Evolutionary conservation across 2,888 invertebrate genomes (phyloP).

Genomic region (Ecliptopera silaceata): DNA sequence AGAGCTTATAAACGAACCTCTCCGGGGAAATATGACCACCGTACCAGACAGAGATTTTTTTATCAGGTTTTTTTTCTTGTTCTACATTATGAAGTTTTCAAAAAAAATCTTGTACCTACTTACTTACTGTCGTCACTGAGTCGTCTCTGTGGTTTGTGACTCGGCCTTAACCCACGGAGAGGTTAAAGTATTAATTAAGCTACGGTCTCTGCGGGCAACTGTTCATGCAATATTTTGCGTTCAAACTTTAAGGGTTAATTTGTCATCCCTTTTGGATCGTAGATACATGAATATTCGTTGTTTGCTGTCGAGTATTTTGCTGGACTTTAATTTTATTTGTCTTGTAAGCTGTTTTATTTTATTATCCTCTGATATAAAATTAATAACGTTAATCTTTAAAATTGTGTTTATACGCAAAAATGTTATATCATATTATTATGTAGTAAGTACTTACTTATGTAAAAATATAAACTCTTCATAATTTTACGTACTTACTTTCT

Average conservation of each 20-base stretch:
- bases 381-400: too few relatives aligned
- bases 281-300: constrained; percentile 4
- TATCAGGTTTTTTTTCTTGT: too few relatives aligned
- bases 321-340: constrained; percentile 10
- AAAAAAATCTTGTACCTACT: too few relatives aligned
- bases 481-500: too few relatives aligned
- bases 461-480: too few relatives aligned
- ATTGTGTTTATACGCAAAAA: too few relatives aligned
- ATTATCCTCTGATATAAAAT: neutral
- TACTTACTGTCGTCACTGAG: constrained; percentile 1
- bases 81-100: too few relatives aligned
- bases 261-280: constrained; percentile 21
- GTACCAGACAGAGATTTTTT: too few relatives aligned
- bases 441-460: too few relatives aligned
- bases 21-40: too few relatives aligned
- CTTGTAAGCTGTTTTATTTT: neutral
- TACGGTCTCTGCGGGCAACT: constrained; percentile 34
- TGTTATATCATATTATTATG: too few relatives aligned
- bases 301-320: constrained; percentile 12
- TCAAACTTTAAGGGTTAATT: constrained; percentile 29
- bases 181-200: constrained; percentile 44
- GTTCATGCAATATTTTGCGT: constrained; percentile 28
- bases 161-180: constrained; percentile 24
- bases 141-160: constrained; percentile 14
- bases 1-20: too few relatives aligned